Percentiles rank a stretch among this genome's conserved stretches.
Conservation (phyloP, 2,888 invertebrate genomes). For the Lumbricus terrestris region DNA sequence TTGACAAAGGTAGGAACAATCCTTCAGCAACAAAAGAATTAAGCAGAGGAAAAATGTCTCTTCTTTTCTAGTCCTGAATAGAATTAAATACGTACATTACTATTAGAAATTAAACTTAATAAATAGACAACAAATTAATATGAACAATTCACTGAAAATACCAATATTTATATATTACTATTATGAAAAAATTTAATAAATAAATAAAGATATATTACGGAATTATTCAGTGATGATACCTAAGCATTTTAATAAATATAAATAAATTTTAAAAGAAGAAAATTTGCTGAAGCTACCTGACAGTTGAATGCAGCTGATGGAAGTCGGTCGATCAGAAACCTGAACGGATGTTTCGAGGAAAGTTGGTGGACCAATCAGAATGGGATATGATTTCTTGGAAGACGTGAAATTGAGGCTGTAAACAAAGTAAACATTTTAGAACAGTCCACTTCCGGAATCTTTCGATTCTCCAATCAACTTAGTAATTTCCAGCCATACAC, state of each 20-base stretch:
- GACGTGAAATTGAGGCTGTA: neutral
- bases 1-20: no score
- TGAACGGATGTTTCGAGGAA: neutral
- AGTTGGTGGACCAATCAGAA: neutral
- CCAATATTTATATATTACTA: no score
- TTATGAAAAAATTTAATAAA: no score
- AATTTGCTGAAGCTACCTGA: neutral
- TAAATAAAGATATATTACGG: no score
- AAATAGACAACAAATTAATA: neutral
- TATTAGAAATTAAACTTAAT: neutral
- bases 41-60: neutral
- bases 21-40: neutral
- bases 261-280: no score
- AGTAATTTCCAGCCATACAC: neutral
- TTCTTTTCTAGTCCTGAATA: neutral
- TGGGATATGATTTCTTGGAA: neutral
- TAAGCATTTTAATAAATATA: no score
- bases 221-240: no score
- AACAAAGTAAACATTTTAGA: neutral
- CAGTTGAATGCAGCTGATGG: conserved; percentile 6
- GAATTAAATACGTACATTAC: neutral
- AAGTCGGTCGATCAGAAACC: neutral
- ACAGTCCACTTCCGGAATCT: neutral
- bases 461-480: neutral
- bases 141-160: neutral